phyloP scores from a whole-genome alignment of 2,888 invertebrate species.

The Opisthograptis luteolata region DNA sequence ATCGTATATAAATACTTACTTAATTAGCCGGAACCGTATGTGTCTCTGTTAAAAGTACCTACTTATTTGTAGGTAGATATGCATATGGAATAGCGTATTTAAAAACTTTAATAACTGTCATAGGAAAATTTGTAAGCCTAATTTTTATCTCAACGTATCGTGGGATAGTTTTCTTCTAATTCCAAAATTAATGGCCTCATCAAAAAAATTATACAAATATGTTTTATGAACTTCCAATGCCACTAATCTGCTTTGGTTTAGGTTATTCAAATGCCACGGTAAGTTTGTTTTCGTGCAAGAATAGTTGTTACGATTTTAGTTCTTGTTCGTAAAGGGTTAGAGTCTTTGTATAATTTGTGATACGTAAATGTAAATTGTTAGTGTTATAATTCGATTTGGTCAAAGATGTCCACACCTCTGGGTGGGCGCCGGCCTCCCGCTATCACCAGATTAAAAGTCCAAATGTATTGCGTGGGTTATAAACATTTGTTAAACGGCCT shows the following conservation, averaged over 20 bases:
- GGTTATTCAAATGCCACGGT: slow-evolving; percentile 47
- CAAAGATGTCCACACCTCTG: slow-evolving; percentile 77
- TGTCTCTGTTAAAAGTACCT: not conserved
- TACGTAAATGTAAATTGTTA: slow-evolving; percentile 43
- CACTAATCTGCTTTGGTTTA: slow-evolving; percentile 61
- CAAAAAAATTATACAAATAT: slow-evolving; percentile 62
- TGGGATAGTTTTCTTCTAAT: slow-evolving; percentile 48
- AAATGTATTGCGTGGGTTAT: slow-evolving; percentile 69
- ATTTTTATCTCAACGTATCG: slow-evolving; percentile 26
- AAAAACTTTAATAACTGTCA: not conserved
- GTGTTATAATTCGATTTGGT: slow-evolving; percentile 75
- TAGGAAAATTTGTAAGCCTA: slow-evolving; percentile 7
- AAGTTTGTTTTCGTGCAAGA: slow-evolving; percentile 24
- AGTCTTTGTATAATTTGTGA: slow-evolving; percentile 15
- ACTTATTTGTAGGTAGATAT: not conserved
- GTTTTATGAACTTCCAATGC: slow-evolving; percentile 59
- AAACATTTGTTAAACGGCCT: slow-evolving; percentile 72
- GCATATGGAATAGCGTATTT: not conserved
- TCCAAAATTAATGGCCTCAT: slow-evolving; percentile 55
- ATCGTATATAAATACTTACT: too few species aligned
- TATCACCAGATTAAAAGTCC: slow-evolving; percentile 68
- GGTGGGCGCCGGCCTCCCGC: slow-evolving; percentile 79
- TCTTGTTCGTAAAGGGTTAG: slow-evolving; percentile 40
- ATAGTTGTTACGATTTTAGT: slow-evolving; percentile 37
- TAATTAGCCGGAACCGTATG: too few species aligned